Evolutionary conservation across 2,797 vertebrate species (phyloP), one percentile per base, ranked within the genome.

Genomic region (Melanotaenia maccullochi): DNA sequence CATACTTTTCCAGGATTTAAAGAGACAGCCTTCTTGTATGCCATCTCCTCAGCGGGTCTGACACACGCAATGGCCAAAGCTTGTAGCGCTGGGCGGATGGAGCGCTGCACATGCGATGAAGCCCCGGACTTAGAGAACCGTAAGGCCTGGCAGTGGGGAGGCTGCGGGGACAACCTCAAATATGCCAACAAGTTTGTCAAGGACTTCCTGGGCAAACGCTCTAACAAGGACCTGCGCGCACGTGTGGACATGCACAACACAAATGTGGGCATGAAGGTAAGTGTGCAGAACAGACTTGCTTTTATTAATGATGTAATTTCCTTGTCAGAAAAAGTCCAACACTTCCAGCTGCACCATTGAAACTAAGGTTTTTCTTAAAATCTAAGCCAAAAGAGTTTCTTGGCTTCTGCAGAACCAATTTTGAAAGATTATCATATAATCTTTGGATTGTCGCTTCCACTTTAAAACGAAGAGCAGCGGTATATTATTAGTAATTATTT

Each of bases 101-200:
- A 99, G 71, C 97, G 98, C 68, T 99, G 98, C 87, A 99, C 98
- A 1, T 99, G 98, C 0, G 98, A 99, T 0, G 98, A 99, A 80
- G 97, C 98, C 0, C 98, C 98, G 0, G 96, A 99, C 89, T 91
- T 99, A 93, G 97, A 99, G 93, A 99, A 99, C 93, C 94, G 97
- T 0, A 97, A 99, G 82, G 98, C 98, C 52, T 99, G 98, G 98
- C 98, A 99, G 90, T 99, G 98, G 98, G 97, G 98, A 0, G 98
- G 98, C 89, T 99, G 98, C 0, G 98, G 98, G 0, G 98, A 99
- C 94, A 99, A 99, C 90, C 96, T 99, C 59, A 99, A 99, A 71
- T 99, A 98, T 82, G 98, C 98, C 93, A 97, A 98, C 94, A 99
- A 99, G 85, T 99, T 99, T 25, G 97, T 98, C 86, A 99, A 98